Conservation (phyloP, 2,113 vertebrate species). For the Mustela lutreola region DNA sequence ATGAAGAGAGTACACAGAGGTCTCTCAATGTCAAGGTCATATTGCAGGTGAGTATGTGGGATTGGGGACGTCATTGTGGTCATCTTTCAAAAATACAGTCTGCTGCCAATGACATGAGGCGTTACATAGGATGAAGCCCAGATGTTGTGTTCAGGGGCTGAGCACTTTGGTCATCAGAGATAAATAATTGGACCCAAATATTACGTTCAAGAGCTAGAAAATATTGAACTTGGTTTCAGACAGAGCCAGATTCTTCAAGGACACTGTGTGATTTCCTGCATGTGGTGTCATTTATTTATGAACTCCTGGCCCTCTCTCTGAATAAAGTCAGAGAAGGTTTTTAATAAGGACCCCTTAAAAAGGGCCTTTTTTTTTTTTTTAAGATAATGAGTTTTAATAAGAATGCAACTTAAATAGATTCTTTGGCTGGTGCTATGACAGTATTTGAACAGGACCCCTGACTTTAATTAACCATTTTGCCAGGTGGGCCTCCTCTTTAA, state of each 20-base stretch:
- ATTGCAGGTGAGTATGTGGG: not conserved
- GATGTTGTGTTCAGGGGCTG: not conserved
- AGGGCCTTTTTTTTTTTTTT: not conserved
- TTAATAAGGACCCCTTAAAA: not conserved
- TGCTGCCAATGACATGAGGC: not conserved
- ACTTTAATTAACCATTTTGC: conserved; percentile 78
- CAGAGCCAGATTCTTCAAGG: conserved; percentile 5
- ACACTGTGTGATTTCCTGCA: not conserved
- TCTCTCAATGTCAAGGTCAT: not conserved
- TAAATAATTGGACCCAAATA: not conserved
- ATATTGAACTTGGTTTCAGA: not conserved
- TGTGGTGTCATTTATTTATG: not conserved
- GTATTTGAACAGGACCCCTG: conserved; percentile 71
- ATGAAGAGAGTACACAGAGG: not conserved
- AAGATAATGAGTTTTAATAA: conserved; percentile 67
- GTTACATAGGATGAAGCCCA: not conserved
- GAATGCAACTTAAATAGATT: conserved; percentile 59
- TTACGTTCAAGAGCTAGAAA: not conserved
- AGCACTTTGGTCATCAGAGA: not conserved
- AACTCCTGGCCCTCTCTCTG: not conserved
- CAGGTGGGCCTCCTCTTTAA: conserved; percentile 79
- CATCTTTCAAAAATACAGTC: not conserved
- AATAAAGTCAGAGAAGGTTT: conserved; percentile 54
- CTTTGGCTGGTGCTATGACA: conserved; percentile 65
- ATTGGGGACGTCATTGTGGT: not conserved